Evolutionary conservation across 2,113 vertebrate genomes (phyloP).

Genomic region (Apteryx mantelli): DNA sequence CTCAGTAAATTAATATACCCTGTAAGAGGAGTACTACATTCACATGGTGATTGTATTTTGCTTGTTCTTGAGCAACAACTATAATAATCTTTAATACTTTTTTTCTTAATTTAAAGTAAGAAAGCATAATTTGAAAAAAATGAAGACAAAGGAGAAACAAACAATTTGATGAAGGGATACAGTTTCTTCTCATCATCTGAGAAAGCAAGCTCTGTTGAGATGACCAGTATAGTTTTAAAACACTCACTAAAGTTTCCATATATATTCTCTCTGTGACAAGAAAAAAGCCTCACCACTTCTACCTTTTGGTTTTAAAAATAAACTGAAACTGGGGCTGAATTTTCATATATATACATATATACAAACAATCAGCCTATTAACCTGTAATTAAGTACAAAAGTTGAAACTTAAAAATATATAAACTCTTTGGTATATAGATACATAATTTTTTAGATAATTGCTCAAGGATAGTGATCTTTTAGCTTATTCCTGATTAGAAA

Average conservation of each 20-base stretch:
- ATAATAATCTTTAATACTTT: background rate
- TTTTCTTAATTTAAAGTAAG: background rate
- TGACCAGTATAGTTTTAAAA: background rate
- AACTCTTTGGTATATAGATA: background rate
- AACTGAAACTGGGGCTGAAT: background rate
- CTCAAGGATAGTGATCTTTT: background rate
- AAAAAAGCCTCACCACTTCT: background rate
- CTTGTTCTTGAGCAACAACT: background rate
- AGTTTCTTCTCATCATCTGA: background rate
- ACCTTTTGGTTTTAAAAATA: background rate
- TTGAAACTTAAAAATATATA: background rate
- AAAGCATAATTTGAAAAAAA: background rate
- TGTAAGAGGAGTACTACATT: background rate
- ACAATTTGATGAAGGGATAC: background rate
- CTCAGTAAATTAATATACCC: background rate
- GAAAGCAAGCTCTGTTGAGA: background rate
- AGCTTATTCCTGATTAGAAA: background rate
- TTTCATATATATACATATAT: background rate
- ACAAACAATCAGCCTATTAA: background rate
- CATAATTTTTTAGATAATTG: background rate
- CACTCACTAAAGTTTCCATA: background rate
- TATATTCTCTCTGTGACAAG: background rate
- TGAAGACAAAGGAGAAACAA: accelerated
- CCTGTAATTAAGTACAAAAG: background rate
- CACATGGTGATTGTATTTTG: background rate